Evolutionary conservation across 2,888 invertebrate species (phyloP).

Genomic region (Drosophila heteroneura): DNA sequence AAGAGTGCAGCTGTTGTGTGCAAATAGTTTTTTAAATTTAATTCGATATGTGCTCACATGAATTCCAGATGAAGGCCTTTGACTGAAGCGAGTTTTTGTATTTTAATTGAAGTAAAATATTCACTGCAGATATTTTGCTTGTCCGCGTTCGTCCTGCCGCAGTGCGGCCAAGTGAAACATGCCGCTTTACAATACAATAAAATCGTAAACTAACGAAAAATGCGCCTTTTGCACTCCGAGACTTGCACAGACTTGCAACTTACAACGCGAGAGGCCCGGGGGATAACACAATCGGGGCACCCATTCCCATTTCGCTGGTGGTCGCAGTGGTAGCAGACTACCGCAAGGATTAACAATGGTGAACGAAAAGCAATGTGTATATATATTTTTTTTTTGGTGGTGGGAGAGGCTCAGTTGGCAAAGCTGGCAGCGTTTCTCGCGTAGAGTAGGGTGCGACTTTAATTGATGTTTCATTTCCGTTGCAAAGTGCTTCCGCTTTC

Average conservation of each 20-base stretch:
- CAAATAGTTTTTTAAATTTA: neutral
- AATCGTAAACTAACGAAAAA: constrained; percentile 53
- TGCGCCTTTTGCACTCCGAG: constrained; percentile 35
- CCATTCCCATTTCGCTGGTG: neutral
- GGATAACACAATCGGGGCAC: neutral
- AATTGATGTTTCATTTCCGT: constrained; percentile 84
- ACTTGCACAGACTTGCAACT: constrained; percentile 25
- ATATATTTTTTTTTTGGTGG: neutral
- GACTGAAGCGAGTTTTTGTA: neutral
- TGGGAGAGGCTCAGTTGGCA: constrained; percentile 25
- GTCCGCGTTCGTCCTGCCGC: constrained; percentile 5
- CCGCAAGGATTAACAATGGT: constrained; percentile 56
- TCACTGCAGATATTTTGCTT: neutral
- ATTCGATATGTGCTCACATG: neutral
- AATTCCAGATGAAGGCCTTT: neutral
- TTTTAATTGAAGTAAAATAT: constrained; percentile 5
- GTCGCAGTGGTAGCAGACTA: constrained; percentile 11
- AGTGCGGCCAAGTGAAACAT: constrained; percentile 8
- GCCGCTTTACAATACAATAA: constrained; percentile 63
- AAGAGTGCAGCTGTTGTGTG: neutral
- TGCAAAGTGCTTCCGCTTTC: constrained; percentile 80
- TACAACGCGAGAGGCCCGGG: neutral
- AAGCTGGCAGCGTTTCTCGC: constrained; percentile 28
- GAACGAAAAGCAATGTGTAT: constrained; percentile 58
- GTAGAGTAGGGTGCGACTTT: constrained; percentile 63